A percentile compares a stretch with the other conserved stretches of the same genome.
These are phyloP conservation scores for Gambelia wislizenii DNA, from an alignment of 2,797 vertebrate species.

Conservation along the genomic window DNA sequence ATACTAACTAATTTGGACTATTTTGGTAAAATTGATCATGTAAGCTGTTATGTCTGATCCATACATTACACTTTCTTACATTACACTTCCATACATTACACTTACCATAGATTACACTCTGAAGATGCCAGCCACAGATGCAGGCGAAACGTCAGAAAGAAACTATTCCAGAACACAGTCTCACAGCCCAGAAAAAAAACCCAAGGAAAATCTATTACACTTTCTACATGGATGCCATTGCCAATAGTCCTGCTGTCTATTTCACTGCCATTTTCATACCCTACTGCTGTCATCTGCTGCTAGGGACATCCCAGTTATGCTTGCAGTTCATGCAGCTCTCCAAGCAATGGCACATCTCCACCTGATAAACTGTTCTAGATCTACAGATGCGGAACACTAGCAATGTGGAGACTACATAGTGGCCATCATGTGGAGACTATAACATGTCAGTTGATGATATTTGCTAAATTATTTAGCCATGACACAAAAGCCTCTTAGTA, in stretches of 20 bases:
- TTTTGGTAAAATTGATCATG: neutral
- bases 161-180: too few species aligned
- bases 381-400: neutral
- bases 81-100: too few species aligned
- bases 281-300: too few species aligned
- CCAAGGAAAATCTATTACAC: too few species aligned
- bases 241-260: neutral
- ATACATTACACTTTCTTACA: too few species aligned
- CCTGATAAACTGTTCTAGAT: neutral
- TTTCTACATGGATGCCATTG: neutral
- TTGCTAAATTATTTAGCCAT: neutral
- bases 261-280: neutral
- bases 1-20: neutral
- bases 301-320: neutral
- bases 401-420: neutral
- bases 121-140: too few species aligned
- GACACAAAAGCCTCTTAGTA: neutral
- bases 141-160: too few species aligned
- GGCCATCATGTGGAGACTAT: too few species aligned
- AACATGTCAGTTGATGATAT: neutral
- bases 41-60: neutral
- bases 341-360: neutral
- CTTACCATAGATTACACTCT: too few species aligned
- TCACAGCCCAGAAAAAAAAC: too few species aligned
- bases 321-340: neutral